Conservation (phyloP, 2,113 vertebrate species). For the Rhinogobius similis region DNA sequence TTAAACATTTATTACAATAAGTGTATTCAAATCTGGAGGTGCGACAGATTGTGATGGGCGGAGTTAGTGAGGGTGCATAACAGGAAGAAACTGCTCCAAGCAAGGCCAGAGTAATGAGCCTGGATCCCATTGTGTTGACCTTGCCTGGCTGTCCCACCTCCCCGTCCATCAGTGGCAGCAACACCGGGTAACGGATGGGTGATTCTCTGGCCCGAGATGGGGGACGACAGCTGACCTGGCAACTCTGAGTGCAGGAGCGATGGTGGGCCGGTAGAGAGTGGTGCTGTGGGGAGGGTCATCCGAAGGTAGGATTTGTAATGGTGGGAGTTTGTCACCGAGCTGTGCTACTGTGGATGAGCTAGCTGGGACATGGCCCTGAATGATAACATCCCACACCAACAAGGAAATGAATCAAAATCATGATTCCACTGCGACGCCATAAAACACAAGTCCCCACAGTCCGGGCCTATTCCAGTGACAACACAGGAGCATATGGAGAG, state of each 20-base stretch:
- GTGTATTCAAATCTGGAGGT: neutral
- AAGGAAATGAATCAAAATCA: conserved; percentile 38
- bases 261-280: conserved; percentile 41
- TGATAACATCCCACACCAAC: conserved; percentile 35
- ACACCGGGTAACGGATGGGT: conserved; percentile 43
- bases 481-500: conserved; percentile 13
- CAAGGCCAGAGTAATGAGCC: conserved; percentile 62
- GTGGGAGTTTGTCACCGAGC: conserved; percentile 41
- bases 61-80: conserved; percentile 13
- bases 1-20: no score
- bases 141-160: conserved; percentile 55
- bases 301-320: conserved; percentile 57
- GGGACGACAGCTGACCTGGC: conserved; percentile 67
- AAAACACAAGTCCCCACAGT: conserved; percentile 15
- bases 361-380: conserved; percentile 39
- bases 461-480: neutral
- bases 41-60: neutral
- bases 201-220: conserved; percentile 46
- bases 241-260: conserved; percentile 39
- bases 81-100: conserved; percentile 51
- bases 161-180: conserved; percentile 38
- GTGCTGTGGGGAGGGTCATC: conserved; percentile 48
- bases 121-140: conserved; percentile 55
- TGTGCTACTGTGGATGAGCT: conserved; percentile 33
- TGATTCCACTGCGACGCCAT: conserved; percentile 17